These are phyloP conservation scores for Felis chaus DNA, from an alignment of 2,113 vertebrate genomes.

Conservation along the genomic window DNA sequence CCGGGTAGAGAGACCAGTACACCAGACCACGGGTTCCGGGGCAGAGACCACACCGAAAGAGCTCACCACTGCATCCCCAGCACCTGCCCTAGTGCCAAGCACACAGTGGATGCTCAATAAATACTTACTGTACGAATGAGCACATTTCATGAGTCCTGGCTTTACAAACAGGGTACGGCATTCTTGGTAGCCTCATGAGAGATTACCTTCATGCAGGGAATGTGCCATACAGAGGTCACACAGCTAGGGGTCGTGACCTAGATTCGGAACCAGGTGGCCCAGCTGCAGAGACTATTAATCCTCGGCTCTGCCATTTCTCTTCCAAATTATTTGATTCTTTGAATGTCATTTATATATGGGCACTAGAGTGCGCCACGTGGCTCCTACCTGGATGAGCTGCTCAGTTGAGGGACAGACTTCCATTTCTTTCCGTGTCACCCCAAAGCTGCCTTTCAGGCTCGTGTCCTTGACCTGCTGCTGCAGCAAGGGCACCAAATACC, in stretches of 20 bases:
- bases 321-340: background rate
- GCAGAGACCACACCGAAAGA: fast-evolving
- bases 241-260: fast-evolving
- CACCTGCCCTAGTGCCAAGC: background rate
- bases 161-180: background rate
- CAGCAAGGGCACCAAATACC: constrained; percentile 95
- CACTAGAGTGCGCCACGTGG: fast-evolving
- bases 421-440: constrained; percentile 94
- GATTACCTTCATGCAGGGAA: background rate
- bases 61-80: no score
- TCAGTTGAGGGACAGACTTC: constrained; percentile 94
- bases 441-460: constrained; percentile 98
- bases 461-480: constrained; percentile 96
- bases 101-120: background rate
- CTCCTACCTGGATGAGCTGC: constrained; percentile 93
- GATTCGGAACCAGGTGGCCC: background rate
- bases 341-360: fast-evolving
- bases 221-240: background rate
- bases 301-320: background rate
- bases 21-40: background rate
- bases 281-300: background rate
- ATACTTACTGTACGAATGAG: no score
- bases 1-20: background rate
- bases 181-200: fast-evolving
- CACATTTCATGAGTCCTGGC: background rate